phyloP scores from a whole-genome alignment of 2,888 invertebrate species.

The Exocentrus adspersus region DNA sequence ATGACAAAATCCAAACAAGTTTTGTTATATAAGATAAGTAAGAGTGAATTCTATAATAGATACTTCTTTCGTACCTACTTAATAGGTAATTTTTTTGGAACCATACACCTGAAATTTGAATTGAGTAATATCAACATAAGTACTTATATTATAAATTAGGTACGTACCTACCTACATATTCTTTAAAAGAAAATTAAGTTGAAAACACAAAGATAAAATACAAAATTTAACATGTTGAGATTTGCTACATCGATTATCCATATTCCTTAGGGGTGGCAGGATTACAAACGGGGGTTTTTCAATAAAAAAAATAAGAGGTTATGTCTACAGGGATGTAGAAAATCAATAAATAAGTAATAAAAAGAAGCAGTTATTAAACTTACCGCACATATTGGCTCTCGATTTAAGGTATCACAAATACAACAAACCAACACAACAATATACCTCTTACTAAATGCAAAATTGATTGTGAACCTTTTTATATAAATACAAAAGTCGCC shows the following conservation, averaged over 20 bases:
- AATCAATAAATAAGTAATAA: neutral
- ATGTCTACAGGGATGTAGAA: neutral
- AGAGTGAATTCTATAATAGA: no score
- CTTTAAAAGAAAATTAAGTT: no score
- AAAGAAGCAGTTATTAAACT: neutral
- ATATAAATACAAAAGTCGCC: slow-evolving; percentile 26
- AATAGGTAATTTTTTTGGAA: no score
- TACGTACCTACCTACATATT: no score
- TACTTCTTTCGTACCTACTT: no score
- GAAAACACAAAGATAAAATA: no score
- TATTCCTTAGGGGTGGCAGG: neutral
- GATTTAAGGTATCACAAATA: slow-evolving; percentile 13
- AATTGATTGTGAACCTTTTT: slow-evolving; percentile 33
- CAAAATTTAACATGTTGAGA: no score
- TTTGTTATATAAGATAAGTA: slow-evolving; percentile 19
- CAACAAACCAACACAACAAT: slow-evolving; percentile 18
- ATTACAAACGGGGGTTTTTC: neutral
- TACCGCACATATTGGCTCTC: slow-evolving; percentile 22
- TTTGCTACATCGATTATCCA: neutral
- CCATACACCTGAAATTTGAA: no score
- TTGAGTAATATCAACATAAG: no score
- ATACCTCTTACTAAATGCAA: slow-evolving; percentile 30
- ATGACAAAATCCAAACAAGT: slow-evolving; percentile 10
- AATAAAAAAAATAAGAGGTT: slow-evolving; percentile 14
- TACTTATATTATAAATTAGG: no score